A percentile compares a stretch with the other conserved stretches of the same genome.
Evolutionary conservation across 2,888 invertebrate genomes (phyloP).

Genomic region (Cryptophagus acutangulus): DNA sequence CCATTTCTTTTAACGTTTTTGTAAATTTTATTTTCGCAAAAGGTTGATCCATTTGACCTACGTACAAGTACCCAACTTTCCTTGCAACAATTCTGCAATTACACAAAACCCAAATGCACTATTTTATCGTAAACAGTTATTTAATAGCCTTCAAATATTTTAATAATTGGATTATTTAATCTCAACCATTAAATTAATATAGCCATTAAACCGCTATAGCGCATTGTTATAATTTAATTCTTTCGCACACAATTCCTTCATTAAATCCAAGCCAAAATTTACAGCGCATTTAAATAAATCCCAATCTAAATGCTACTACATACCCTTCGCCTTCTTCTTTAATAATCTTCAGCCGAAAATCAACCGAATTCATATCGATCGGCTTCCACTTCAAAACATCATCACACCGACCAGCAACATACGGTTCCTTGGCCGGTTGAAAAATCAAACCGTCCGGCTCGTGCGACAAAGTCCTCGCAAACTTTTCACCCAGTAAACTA

Average conservation of each 20-base stretch:
- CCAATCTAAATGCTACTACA: slow-evolving; percentile 33
- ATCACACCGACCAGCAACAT: slow-evolving; percentile 74
- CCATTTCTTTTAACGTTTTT: slow-evolving; percentile 68
- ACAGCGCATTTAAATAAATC: no score
- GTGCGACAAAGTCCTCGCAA: slow-evolving; percentile 78
- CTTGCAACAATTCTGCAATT: slow-evolving; percentile 29
- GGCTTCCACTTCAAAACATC: slow-evolving; percentile 98
- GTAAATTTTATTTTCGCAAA: slow-evolving; percentile 73
- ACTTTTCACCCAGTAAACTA: slow-evolving; percentile 74
- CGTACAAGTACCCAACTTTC: slow-evolving; percentile 68
- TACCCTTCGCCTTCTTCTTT: slow-evolving; percentile 69
- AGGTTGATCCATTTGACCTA: slow-evolving; percentile 64
- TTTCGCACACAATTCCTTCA: no score
- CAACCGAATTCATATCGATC: slow-evolving; percentile 86
- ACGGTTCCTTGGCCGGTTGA: slow-evolving; percentile 86
- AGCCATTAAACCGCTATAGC: no score
- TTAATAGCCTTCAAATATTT: no score
- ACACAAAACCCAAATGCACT: slow-evolving; percentile 5
- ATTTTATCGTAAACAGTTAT: no score
- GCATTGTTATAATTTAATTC: no score
- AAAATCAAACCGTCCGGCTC: slow-evolving; percentile 98
- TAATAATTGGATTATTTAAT: no score
- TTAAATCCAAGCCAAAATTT: no score
- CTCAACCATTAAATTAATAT: no score
- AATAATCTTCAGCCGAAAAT: slow-evolving; percentile 84